These are phyloP conservation scores for Oenanthe melanoleuca DNA, from an alignment of 2,113 vertebrate species.

Conservation along the genomic window DNA sequence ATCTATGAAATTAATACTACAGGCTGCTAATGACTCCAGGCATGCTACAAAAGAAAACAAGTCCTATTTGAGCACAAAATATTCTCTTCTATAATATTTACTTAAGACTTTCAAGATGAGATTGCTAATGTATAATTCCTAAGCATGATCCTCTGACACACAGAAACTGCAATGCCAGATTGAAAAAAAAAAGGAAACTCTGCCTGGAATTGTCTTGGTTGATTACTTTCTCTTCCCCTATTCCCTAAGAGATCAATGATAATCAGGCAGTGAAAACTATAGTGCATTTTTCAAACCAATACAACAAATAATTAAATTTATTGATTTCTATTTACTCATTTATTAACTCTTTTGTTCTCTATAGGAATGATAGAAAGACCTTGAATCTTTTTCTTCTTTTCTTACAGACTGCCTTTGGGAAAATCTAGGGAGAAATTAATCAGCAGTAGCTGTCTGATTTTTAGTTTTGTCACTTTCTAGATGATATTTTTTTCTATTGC, in stretches of 20 bases:
- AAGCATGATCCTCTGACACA: not conserved
- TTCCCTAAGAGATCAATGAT: not conserved
- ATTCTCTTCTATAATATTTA: not conserved
- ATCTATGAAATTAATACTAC: not conserved
- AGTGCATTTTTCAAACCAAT: not conserved
- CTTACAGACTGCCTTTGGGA: not conserved
- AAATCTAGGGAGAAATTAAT: not conserved
- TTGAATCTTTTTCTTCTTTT: not conserved
- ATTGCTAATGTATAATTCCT: not conserved
- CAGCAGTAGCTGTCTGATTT: not conserved
- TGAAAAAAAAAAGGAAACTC: not conserved
- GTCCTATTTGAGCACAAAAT: not conserved
- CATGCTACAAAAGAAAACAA: not conserved
- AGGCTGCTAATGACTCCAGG: not conserved
- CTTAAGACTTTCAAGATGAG: not conserved
- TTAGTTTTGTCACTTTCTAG: not conserved
- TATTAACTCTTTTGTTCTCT: not conserved
- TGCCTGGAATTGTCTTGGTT: not conserved
- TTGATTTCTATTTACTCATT: not conserved
- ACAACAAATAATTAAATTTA: slow-evolving; percentile 4
- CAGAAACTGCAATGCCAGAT: not conserved
- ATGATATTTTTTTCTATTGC: not conserved
- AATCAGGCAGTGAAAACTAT: not conserved
- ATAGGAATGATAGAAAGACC: not conserved
- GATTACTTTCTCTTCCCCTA: not conserved